A percentile compares a stretch with the other conserved stretches of the same genome.
These are phyloP conservation scores for Sphenopsis melanotis DNA, from an alignment of 2,797 vertebrate species.

Conservation along the genomic window DNA sequence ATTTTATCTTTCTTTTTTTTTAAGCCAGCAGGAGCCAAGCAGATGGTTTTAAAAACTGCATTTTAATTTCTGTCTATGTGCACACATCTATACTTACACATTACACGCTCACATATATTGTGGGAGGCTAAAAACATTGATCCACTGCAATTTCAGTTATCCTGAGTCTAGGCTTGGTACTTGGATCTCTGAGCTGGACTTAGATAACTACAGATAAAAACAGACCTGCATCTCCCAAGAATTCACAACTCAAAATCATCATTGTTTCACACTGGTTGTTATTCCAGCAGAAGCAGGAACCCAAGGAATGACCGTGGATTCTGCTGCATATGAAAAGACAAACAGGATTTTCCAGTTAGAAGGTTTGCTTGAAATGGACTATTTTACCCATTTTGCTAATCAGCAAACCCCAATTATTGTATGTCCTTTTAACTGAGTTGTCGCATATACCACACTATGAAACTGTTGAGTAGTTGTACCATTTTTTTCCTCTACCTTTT, in stretches of 20 bases:
- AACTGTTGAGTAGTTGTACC: background rate
- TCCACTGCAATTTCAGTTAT: background rate
- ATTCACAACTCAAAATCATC: background rate
- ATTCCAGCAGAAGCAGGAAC: background rate
- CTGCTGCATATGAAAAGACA: background rate
- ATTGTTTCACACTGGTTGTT: background rate
- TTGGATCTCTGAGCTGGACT: background rate
- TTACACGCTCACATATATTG: background rate
- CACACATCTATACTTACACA: background rate
- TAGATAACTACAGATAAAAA: background rate
- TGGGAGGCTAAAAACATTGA: background rate
- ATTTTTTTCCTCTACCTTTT: background rate
- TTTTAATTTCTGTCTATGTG: background rate
- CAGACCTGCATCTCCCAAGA: background rate
- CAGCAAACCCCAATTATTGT: background rate
- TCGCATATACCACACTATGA: background rate
- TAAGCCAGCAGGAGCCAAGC: background rate
- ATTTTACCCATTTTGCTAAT: background rate
- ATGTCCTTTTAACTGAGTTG: background rate
- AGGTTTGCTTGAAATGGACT: background rate
- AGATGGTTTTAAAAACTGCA: background rate
- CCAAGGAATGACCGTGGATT: background rate
- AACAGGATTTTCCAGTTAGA: background rate
- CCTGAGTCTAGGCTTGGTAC: background rate
- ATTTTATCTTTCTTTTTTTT: background rate